Evolutionary conservation across 2,888 invertebrate genomes (phyloP), one percentile per base, ranked within the genome.

Genomic region (Miltochrista miniata): DNA sequence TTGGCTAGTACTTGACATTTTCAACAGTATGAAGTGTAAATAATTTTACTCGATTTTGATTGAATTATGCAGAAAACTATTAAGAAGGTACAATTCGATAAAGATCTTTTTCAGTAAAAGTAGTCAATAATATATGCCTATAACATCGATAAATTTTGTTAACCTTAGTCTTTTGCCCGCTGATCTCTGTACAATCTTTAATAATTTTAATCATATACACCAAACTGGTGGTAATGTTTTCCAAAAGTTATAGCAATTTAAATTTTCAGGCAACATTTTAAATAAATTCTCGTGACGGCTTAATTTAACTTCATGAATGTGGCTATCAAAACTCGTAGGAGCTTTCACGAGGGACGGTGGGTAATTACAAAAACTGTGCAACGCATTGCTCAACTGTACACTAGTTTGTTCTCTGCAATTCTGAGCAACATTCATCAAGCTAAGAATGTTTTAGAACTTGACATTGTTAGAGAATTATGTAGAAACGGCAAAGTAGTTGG

Each of bases 301-400:
- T 69, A 56, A 70, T 68, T 66, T 60, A 68, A 70, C 64, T 69
- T 64, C 62, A 57, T 52, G 45, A 50, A 48, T 58, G 61, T 54
- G 49, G 65, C 70, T 58, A 59, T 68, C 68, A 66, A 62, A 71
- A 71, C 65, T 68, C 59, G 46, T 49, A 46, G 46, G 14, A 71
- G 69, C 58, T 73, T 63, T 71, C 47, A 45, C 62, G 40, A 48
- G 59, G 56, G 50, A 45, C 39, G 61, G 61, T 66, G 58, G 61
- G 61, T 66, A 59, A 64, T 64, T 66, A 61, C 66, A 60, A 68
- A 64, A 66, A 61, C 56, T 59, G 52, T 50, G 50, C 53, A 61
- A 51, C 29, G 56, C 59, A 24, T 24, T 24, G 18, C 18, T 24
- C 18, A 24, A 24, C 18, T n/a, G n/a, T n/a, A n/a, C n/a, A n/a